Evolutionary conservation across 2,888 invertebrate species (phyloP).

Genomic region (Monopis laevigella): DNA sequence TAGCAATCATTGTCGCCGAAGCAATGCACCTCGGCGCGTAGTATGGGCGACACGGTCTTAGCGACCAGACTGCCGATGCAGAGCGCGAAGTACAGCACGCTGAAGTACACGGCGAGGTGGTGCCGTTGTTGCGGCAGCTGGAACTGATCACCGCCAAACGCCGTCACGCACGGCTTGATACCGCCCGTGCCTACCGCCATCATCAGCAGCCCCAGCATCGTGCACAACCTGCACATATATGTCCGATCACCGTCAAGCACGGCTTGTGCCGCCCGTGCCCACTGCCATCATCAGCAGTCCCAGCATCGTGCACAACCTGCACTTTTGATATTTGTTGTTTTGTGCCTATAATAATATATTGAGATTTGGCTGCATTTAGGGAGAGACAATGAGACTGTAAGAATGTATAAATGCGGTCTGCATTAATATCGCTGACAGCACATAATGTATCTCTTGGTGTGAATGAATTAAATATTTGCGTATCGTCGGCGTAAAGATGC

Average conservation of each 20-base stretch:
- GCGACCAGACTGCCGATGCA: slow-evolving; percentile 76
- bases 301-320: slow-evolving; percentile 68
- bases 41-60: slow-evolving; percentile 76
- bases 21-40: slow-evolving; percentile 74
- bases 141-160: slow-evolving; percentile 87
- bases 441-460: too few species aligned
- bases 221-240: slow-evolving; percentile 56
- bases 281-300: slow-evolving; percentile 76
- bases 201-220: slow-evolving; percentile 72
- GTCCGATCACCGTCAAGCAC: slow-evolving; percentile 81
- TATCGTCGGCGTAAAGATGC: too few species aligned
- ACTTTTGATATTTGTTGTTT: not conserved
- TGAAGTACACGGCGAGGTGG: slow-evolving; percentile 76
- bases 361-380: too few species aligned
- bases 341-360: too few species aligned
- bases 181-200: slow-evolving; percentile 83
- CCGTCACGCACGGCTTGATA: slow-evolving; percentile 84
- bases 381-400: too few species aligned
- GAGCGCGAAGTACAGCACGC: slow-evolving; percentile 76
- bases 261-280: slow-evolving; percentile 85
- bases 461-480: too few species aligned
- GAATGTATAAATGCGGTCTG: too few species aligned
- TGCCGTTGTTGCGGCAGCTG: slow-evolving; percentile 69
- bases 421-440: too few species aligned
- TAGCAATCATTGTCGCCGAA: slow-evolving; percentile 74